Evolutionary conservation across 2,797 vertebrate species (phyloP), one percentile per base, ranked within the genome.

Genomic region (Sebastes elongatus): DNA sequence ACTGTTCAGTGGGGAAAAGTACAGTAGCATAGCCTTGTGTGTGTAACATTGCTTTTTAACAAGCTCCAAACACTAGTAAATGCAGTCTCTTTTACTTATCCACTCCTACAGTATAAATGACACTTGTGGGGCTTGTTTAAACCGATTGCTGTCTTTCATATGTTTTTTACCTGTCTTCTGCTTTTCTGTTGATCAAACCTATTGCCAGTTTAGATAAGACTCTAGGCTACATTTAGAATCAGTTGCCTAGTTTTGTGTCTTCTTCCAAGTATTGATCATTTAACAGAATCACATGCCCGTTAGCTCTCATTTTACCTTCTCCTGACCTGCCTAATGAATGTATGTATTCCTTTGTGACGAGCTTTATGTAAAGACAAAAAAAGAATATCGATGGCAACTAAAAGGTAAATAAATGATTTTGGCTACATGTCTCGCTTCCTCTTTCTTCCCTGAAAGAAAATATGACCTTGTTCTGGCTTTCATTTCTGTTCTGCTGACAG

Each of bases 351-450:
- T 92, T 83, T 88, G 85, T 93, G 80, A 86, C 56, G 2, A 89
- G 86, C 88, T 94, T 94, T 90, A 81, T 90, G 84, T 88, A 76
- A 78, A 84, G 55, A 80, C 16, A 80, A 81, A 32, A 80, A 59
- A 74, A 80, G 7, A 74, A 73, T 76, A 80, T 72, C 74, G 67
- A 81, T 83, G 59, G 16, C 74, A 85, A 80, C 42, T 78, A 53
- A 74, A 85, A 76, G 13, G 11, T 83, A 86, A 93, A 92, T 93
- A 93, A 92, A 93, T 1, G n/a, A 70, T 83, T 93, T 93, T 89
- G 76, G 16, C 73, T 84, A 87, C 5, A 62, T 30, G 18, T 64
- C 10, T 59, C 3, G 3, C 53, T 75, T 75, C 32, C 10, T 53
- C 2, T 76, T 76, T 55, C 33, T 74, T 70, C 5, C 4, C 20